Evolutionary conservation across 2,888 invertebrate species (phyloP).

Genomic region (Malacosoma neustria): DNA sequence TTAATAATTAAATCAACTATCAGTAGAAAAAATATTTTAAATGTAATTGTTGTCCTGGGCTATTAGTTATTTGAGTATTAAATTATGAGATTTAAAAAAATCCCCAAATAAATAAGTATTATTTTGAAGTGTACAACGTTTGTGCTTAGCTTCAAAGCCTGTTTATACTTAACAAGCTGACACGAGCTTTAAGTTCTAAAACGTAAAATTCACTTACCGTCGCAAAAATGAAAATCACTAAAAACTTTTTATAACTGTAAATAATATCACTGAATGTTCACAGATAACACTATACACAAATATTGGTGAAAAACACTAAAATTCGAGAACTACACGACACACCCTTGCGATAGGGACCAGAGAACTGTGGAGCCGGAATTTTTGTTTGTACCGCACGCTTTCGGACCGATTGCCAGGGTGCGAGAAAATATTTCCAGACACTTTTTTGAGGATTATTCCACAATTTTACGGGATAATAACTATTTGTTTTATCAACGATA

Average conservation of each 20-base stretch:
- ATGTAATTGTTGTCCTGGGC: no score
- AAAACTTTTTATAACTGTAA: not conserved
- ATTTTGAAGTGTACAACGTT: no score
- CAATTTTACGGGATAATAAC: no score
- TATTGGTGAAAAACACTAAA: not conserved
- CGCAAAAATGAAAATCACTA: not conserved
- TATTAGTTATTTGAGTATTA: no score
- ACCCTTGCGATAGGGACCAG: conserved; percentile 12
- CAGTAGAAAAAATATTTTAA: no score
- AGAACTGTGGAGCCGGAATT: conserved; percentile 16
- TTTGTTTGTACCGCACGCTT: conserved; percentile 13
- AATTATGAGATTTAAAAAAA: no score
- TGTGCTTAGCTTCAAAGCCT: not conserved
- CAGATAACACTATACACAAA: conserved; percentile 1
- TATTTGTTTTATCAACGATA: no score
- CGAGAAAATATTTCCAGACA: not conserved
- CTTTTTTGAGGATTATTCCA: not conserved
- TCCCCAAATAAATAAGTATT: no score
- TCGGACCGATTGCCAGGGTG: not conserved
- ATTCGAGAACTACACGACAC: not conserved
- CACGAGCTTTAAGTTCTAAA: not conserved
- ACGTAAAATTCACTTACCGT: conserved; percentile 2
- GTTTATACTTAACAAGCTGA: not conserved
- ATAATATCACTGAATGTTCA: not conserved
- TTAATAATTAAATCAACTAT: no score